Evolutionary conservation across 2,888 invertebrate species (phyloP).

Genomic region (Bombylius major): DNA sequence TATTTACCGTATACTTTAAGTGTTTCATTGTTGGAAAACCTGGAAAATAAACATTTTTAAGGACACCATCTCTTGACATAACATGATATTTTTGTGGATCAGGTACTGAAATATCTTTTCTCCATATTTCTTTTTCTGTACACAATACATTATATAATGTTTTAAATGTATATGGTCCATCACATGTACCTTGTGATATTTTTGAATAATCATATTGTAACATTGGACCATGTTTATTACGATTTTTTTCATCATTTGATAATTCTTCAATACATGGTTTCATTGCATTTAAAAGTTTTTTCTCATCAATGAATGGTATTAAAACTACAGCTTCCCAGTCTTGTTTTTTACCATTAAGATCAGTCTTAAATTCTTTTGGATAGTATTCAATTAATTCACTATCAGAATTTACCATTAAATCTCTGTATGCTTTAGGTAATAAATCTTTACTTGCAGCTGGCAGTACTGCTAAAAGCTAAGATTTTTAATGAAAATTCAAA

Average conservation of each 20-base stretch:
- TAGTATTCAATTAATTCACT: conserved; percentile 83
- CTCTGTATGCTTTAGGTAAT: conserved; percentile 64
- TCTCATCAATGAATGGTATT: conserved; percentile 85
- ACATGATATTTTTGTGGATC: conserved; percentile 19
- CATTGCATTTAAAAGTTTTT: conserved; percentile 64
- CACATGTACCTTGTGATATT: conserved; percentile 43
- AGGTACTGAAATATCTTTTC: conserved; percentile 21
- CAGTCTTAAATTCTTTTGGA: conserved; percentile 80
- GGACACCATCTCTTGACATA: conserved; percentile 22
- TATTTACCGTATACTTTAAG: conserved; percentile 59
- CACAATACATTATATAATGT: conserved; percentile 32
- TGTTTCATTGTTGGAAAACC: conserved; percentile 90
- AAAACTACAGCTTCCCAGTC: conserved; percentile 95
- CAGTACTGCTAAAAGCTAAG: conserved; percentile 67
- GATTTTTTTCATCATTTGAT: conserved; percentile 51
- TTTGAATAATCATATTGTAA: conserved; percentile 56
- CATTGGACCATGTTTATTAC: conserved; percentile 85
- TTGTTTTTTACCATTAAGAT: conserved; percentile 89
- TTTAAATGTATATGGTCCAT: conserved; percentile 48
- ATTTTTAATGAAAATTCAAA: conserved; percentile 13
- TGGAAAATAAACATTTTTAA: conserved; percentile 45
- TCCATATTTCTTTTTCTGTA: conserved; percentile 23
- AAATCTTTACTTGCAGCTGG: conserved; percentile 74
- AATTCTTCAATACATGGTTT: conserved; percentile 49
- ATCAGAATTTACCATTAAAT: conserved; percentile 59